Evolutionary conservation across 2,888 invertebrate genomes (phyloP).

Genomic region (Prenolepis imparis): DNA sequence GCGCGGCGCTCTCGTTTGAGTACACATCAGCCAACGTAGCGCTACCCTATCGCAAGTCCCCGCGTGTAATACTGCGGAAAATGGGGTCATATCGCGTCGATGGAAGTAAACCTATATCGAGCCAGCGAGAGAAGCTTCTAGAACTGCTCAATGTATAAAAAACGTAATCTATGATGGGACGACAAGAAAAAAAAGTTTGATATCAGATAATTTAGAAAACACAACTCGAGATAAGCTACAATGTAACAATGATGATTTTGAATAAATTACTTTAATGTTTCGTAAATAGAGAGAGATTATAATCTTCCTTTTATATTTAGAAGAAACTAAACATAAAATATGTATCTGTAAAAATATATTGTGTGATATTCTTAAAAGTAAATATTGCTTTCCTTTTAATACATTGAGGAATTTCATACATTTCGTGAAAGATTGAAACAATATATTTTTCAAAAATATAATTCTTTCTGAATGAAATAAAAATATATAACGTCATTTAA

Average conservation of each 20-base stretch:
- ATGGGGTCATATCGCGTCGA: slow-evolving; percentile 40
- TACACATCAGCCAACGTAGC: slow-evolving; percentile 64
- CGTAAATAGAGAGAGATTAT: background rate
- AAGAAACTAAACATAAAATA: background rate
- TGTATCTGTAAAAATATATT: background rate
- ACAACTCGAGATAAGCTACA: background rate
- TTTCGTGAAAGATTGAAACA: background rate
- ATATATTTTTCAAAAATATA: background rate
- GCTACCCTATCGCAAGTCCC: slow-evolving; percentile 42
- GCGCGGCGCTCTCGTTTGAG: slow-evolving; percentile 71
- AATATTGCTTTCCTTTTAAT: background rate
- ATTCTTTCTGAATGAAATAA: background rate
- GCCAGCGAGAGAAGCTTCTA: slow-evolving; percentile 4
- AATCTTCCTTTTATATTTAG: background rate
- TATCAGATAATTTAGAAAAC: background rate
- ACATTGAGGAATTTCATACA: background rate
- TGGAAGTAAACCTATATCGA: background rate
- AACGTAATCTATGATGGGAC: background rate
- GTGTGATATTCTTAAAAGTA: background rate
- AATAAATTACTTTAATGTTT: background rate
- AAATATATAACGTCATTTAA: too few species aligned
- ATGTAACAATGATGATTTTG: background rate
- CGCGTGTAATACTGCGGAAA: slow-evolving; percentile 39
- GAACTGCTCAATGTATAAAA: background rate
- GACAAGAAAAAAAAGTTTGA: slow-evolving; percentile 1